Conservation (phyloP, 2,113 vertebrate species). For the crab-eating macaque (Macaca fascicularis) region DNA sequence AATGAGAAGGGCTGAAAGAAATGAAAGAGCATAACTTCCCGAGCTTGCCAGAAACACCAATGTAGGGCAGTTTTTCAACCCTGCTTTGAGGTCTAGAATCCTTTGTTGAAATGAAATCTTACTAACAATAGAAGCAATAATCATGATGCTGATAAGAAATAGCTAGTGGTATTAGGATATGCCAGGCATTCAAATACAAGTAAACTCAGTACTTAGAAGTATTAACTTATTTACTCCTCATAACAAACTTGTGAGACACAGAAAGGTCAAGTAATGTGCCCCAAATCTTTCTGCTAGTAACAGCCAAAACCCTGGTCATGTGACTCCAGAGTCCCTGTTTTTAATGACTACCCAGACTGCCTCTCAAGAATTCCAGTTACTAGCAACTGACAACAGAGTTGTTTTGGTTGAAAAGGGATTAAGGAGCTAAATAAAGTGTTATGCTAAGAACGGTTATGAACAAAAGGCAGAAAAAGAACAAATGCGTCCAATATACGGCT, state of each 20-base stretch:
- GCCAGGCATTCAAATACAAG: neutral
- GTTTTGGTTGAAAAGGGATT: neutral
- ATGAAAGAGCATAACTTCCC: neutral
- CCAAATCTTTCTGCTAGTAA: neutral
- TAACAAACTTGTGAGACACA: neutral
- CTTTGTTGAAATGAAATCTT: neutral
- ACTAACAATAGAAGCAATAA: neutral
- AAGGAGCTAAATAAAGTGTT: neutral
- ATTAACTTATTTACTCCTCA: neutral
- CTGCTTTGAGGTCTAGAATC: neutral
- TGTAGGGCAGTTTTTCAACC: neutral
- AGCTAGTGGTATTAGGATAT: neutral
- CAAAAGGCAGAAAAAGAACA: neutral
- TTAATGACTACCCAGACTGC: neutral
- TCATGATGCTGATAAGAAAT: neutral
- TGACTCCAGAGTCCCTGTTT: neutral
- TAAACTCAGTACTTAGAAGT: neutral
- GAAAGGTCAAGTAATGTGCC: neutral
- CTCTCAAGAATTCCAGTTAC: too few species aligned
- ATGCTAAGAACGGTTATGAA: neutral
- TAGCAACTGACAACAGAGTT: neutral
- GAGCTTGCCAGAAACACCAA: neutral
- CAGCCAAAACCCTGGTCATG: fast-evolving
- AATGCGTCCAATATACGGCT: neutral
- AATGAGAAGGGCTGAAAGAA: neutral